Percentiles rank a stretch among this genome's conserved stretches.
Conservation (phyloP, 2,113 vertebrate species). For the Crotalus viridis region DNA sequence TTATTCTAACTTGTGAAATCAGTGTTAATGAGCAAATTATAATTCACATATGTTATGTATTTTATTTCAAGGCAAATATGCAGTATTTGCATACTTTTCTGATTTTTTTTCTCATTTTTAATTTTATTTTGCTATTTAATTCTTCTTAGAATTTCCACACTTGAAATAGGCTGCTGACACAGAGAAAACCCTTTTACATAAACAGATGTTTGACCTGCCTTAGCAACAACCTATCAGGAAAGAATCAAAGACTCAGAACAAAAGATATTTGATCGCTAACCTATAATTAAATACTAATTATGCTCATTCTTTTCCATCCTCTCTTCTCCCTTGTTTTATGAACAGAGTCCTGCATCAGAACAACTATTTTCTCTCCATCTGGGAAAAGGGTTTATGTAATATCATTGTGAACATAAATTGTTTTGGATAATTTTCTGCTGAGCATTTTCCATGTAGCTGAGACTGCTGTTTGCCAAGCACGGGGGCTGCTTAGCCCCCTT, state of each 20-base stretch:
- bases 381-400: constrained; percentile 38
- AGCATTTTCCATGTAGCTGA: constrained; percentile 53
- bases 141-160: background rate
- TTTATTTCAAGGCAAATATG: background rate
- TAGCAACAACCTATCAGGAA: background rate
- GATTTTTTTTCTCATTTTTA: background rate
- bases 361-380: constrained; percentile 36
- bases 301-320: background rate
- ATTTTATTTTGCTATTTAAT: background rate
- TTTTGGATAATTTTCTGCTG: constrained; percentile 50
- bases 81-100: rapidly evolving
- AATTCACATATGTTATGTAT: background rate
- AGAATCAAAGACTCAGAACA: background rate
- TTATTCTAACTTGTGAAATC: background rate
- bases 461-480: constrained; percentile 7
- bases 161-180: background rate
- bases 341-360: constrained; percentile 21
- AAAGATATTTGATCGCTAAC: background rate
- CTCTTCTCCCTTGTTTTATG: background rate
- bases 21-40: rapidly evolving
- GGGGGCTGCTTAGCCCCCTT: background rate
- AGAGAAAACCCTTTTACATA: background rate
- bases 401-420: constrained; percentile 42
- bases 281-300: background rate
- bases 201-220: constrained; percentile 12